Evolutionary conservation across 1,140 invertebrate species (phyloP), one percentile per base, ranked within the genome.

Genomic region (Aethina tumida): DNA sequence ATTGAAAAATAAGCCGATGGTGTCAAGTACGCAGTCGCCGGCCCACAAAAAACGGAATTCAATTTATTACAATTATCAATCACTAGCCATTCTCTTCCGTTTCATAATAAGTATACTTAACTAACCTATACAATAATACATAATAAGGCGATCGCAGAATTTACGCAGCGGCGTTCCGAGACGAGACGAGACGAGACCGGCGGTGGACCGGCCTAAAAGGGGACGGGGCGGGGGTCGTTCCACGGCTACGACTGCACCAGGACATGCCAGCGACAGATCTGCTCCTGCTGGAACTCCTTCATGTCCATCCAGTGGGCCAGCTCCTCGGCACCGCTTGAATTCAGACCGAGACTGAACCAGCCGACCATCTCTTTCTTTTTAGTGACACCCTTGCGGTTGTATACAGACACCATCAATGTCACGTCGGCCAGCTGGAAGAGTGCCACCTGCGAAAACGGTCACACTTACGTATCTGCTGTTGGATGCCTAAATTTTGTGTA

Each of bases 301-400:
- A 96, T 91, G 51, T 95, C 91, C 55, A 84, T 81, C 91, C 92
- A 97, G 59, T 96, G 92, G 5, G 84, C 76, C n/a, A 83, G 67
- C 61, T 94, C 89, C 53, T 95, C 91, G 28, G 88, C 81, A 10
- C 90, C 89, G 14, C 88, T 92, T 43, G 87, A 87, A 62, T 87
- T 93, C 53, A 88, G 68, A 7, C 92, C 92, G 29, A 95, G 61
- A 39, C 87, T 87, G 65, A 95, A 90, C 91, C 91, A 95, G 28
- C 92, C 92, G 40, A 95, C 86, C 82, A 95, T 89, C 62, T 96
- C 90, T 53, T 94, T 94, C 41, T 88, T 81, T 50, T 94, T 95
- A 69, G 95, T 90, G 41, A 79, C 75, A 50, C 86, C 80, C 39
- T 87, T 79, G 39, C 82, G 78, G 62, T 90, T 89, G 69, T 94